Evolutionary conservation across 2,888 invertebrate genomes (phyloP), one percentile per base, ranked within the genome.

Genomic region (Xestia ashworthii): DNA sequence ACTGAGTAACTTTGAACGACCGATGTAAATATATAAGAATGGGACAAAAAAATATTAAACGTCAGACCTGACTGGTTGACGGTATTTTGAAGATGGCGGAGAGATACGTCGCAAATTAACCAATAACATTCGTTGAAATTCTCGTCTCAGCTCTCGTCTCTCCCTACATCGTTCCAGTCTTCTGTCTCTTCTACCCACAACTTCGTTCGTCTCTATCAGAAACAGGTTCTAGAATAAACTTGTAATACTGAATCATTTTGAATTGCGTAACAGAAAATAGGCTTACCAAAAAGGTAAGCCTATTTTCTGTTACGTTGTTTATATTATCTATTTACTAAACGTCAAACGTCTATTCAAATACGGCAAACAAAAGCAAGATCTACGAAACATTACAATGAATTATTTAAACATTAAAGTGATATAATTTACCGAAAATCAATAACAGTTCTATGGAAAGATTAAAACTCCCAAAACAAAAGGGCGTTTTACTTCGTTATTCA

Each of bases 401-500:
- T 71, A 78, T 67, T 77, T 50, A 78, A 82, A 73, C 53, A 73
- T 62, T 46, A 64, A 71, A 60, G n/a, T 68, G 70, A 75, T 78
- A 82, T 58, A 71, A 75, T 74, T 78, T 68, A 71, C 50, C 53
- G 14, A 64, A 76, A 82, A 84, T 76, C 83, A 82, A 82, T 82
- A 76, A 74, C 55, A 69, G 41, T 32, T 19, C 3, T n/a, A 53
- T 44, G 62, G 25, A 69, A 58, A 76, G 72, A 78, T 80, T 76
- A 60, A 68, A 86, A 79, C 74, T 71, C 78, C 41, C 41, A 74
- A 78, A 83, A 80, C 88, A 88, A 81, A 79, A 80, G 68, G 74
- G 60, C 50, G 71, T 80, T 84, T 70, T 78, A 77, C 83, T 81
- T 78, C 76, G 70, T 83, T 80, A 88, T 85, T 82, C 84, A 88